Evolutionary conservation across 2,888 invertebrate genomes (phyloP), one percentile per base, ranked within the genome.

Genomic region (Machimus rusticus): DNA sequence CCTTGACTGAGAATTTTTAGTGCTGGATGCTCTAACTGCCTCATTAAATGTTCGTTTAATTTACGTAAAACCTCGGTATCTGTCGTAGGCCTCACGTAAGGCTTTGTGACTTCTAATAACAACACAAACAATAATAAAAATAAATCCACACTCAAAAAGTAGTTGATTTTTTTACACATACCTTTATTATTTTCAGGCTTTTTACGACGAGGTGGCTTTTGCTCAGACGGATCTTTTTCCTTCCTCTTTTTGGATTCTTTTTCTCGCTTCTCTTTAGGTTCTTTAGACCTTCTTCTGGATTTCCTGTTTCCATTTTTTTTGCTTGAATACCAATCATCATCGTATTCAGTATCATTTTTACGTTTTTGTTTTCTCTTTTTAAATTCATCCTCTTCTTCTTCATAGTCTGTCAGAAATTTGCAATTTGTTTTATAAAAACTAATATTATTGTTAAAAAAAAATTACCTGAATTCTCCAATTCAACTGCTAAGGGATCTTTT

Each of bases 281-380:
- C 28, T 37, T 78, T 34, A 9, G 66, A 74, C 14, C 43, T 85
- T 66, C 14, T 85, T 55, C 74, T 23, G 91, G 91, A 6, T 37
- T 46, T 84, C 79, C 74, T 78, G 9, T 87, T 79, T 28, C 57
- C 28, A 77, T 77, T 87, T 86, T 57, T 57, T 4, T 91, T 91
- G 88, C 91, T 91, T 23, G 90, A 90, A 88, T 91, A 90, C 93
- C 93, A 93, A 90, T 93, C 93, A 89, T 93, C 93, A 90, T 93
- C 93, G 89, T 92, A 92, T 88, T 93, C 93, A 79, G 92, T 91
- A 88, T 92, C 92, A 79, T 91, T 91, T 89, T 91, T 92, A 87
- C 92, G 91, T 90, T 92, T 92, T 87, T 91, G 91, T 87, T 90
- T 91, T 78, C 92, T 91, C 81, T 91, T 91, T 89, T 91, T 91